A percentile compares a stretch with the other conserved stretches of the same genome.
These are phyloP conservation scores for Ctenicera cuprea DNA, from an alignment of 2,888 invertebrate species.

Conservation along the genomic window DNA sequence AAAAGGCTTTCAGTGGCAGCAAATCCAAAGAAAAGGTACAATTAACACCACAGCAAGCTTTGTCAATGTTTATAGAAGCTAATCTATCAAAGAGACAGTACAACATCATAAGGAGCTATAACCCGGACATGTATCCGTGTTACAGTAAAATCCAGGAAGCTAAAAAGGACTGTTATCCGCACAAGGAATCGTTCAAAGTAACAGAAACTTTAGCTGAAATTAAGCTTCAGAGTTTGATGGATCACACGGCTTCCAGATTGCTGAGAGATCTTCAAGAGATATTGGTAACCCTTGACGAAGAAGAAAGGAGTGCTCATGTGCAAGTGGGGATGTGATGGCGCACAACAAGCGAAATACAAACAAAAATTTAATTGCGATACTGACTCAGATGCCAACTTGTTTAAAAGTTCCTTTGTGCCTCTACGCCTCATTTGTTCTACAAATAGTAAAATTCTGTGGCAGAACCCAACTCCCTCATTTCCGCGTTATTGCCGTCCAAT, in stretches of 20 bases:
- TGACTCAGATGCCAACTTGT: slow-evolving; percentile 60
- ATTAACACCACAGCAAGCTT: neutral
- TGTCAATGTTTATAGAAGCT: neutral
- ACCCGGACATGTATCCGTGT: too few species aligned
- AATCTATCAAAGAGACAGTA: neutral
- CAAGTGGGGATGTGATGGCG: slow-evolving; percentile 60
- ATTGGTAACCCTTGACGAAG: too few species aligned
- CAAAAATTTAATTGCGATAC: slow-evolving; percentile 58
- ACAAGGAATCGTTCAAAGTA: neutral
- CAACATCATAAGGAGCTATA: too few species aligned
- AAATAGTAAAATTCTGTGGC: too few species aligned
- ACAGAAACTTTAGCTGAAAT: neutral
- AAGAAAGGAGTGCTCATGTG: slow-evolving; percentile 46
- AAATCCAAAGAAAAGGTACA: neutral
- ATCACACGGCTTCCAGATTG: too few species aligned
- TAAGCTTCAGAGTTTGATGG: too few species aligned
- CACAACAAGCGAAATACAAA: slow-evolving; percentile 59
- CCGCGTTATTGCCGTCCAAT: slow-evolving; percentile 59
- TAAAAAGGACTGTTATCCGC: too few species aligned
- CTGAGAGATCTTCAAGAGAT: too few species aligned
- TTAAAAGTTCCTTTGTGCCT: slow-evolving; percentile 54
- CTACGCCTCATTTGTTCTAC: slow-evolving; percentile 39
- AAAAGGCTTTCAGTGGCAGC: too few species aligned
- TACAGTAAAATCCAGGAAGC: too few species aligned
- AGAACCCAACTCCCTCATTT: slow-evolving; percentile 61